Conservation (phyloP, 2,797 vertebrate genomes). For the Helostoma temminkii region DNA sequence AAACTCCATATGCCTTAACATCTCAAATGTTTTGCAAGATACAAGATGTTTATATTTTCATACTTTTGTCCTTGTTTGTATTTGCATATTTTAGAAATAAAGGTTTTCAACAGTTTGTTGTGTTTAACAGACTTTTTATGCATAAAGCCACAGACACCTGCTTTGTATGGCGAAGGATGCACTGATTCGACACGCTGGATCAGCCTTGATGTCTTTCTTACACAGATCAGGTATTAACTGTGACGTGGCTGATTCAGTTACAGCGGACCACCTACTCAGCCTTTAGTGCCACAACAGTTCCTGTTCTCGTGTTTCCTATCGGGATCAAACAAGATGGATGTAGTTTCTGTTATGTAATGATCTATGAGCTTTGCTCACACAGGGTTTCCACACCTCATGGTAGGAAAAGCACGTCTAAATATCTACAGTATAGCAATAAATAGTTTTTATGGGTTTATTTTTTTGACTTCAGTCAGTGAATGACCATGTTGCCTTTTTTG, state of each 20-base stretch:
- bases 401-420: not conserved
- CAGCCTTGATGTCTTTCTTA: not conserved
- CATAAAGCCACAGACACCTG: not conserved
- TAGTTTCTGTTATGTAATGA: not conserved
- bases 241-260: no score
- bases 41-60: conserved; percentile 83
- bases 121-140: not conserved
- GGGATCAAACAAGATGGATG: not conserved
- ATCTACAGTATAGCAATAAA: no score
- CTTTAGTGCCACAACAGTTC: not conserved
- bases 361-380: not conserved
- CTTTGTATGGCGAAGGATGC: not conserved
- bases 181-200: not conserved
- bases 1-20: conserved; percentile 80
- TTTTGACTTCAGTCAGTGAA: not conserved
- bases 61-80: conserved; percentile 80
- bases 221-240: not conserved
- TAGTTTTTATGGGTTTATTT: not conserved
- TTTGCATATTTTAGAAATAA: conserved; percentile 87
- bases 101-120: conserved; percentile 75
- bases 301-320: not conserved
- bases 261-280: not conserved
- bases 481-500: conserved; percentile 29
- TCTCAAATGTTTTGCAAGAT: conserved; percentile 78
- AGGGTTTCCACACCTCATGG: no score